Conservation (phyloP, 2,888 invertebrate species). For the Neelides folsomi region DNA sequence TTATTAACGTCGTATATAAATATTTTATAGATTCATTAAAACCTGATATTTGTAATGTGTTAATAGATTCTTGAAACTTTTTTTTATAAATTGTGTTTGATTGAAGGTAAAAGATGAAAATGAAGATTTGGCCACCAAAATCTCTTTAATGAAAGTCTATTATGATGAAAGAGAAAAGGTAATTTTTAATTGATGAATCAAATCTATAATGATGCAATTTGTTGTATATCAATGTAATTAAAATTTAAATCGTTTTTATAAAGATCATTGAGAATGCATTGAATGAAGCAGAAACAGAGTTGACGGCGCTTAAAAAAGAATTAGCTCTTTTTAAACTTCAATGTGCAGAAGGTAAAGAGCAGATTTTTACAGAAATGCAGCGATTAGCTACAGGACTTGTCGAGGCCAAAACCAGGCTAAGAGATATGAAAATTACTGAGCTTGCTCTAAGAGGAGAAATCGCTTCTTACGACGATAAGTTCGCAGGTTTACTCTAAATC, state of each 20-base stretch:
- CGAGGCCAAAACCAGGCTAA: constrained; percentile 23
- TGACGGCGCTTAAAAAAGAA: constrained; percentile 21
- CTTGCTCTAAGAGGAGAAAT: constrained; percentile 20
- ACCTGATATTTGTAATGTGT: too few species aligned
- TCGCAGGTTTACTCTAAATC: not conserved
- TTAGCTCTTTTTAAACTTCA: constrained; percentile 20
- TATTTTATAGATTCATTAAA: too few species aligned
- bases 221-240: not conserved
- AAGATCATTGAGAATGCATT: constrained; percentile 17
- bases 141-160: constrained; percentile 18
- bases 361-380: constrained; percentile 28
- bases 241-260: not conserved
- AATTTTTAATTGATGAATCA: not conserved
- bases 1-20: too few species aligned
- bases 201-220: not conserved
- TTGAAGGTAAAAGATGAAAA: constrained; percentile 23
- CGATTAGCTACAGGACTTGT: constrained; percentile 23
- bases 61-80: too few species aligned
- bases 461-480: constrained; percentile 30
- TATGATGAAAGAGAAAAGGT: constrained; percentile 23
- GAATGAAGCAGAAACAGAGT: constrained; percentile 17
- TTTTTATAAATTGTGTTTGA: too few species aligned
- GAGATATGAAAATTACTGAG: constrained; percentile 28
- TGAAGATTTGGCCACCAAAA: constrained; percentile 19
- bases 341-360: constrained; percentile 23